These are phyloP conservation scores for Amiota communis DNA, from an alignment of 2,888 invertebrate genomes.

Conservation along the genomic window DNA sequence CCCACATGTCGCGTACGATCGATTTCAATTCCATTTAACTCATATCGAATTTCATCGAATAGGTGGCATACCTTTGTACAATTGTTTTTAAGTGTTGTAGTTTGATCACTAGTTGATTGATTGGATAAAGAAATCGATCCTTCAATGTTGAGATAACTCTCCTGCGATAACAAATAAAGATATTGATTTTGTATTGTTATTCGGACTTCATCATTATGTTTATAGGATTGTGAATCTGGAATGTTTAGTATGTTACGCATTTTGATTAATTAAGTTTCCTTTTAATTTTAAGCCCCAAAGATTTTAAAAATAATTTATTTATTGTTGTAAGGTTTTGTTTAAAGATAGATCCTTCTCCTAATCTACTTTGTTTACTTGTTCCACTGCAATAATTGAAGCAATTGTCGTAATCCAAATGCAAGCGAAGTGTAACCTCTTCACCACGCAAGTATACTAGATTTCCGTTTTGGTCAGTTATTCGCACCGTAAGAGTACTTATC, in stretches of 20 bases:
- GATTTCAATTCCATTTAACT: constrained; percentile 64
- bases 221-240: constrained; percentile 51
- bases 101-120: constrained; percentile 18
- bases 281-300: no score
- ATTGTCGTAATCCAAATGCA: no score
- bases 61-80: constrained; percentile 56
- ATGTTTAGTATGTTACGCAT: constrained; percentile 37
- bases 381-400: no score
- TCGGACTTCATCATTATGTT: no score
- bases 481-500: no score
- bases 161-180: constrained; percentile 55
- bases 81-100: constrained; percentile 49
- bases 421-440: constrained; percentile 43
- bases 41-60: constrained; percentile 66
- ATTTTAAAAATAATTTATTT: no score
- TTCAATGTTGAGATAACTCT: constrained; percentile 57
- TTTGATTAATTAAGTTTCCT: background rate
- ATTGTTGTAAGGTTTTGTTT: no score
- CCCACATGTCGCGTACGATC: constrained; percentile 61
- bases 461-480: background rate
- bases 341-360: no score
- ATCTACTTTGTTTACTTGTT: no score
- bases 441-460: constrained; percentile 21
- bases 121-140: constrained; percentile 41
- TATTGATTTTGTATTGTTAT: constrained; percentile 47